Evolutionary conservation across 2,888 invertebrate genomes (phyloP).

Genomic region (Drosophila multiciliata): DNA sequence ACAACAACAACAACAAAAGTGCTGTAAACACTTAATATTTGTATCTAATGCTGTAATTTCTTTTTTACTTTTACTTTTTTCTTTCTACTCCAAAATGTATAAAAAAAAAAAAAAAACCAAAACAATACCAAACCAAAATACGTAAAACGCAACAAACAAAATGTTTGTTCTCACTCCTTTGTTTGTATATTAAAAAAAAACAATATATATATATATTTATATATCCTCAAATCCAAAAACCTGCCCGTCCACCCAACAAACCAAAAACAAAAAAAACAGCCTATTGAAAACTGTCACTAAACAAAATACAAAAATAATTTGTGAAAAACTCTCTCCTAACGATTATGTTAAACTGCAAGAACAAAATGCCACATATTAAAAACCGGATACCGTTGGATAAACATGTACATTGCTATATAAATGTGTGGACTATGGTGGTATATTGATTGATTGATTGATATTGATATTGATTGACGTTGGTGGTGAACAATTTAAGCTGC

Average conservation of each 20-base stretch:
- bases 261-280: slow-evolving; percentile 57
- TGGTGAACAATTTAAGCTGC: slow-evolving; percentile 69
- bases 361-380: slow-evolving; percentile 15
- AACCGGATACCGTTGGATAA: slow-evolving; percentile 61
- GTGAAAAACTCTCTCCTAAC: slow-evolving; percentile 56
- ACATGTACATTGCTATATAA: slow-evolving; percentile 40
- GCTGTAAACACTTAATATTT: slow-evolving; percentile 61
- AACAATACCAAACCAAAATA: slow-evolving; percentile 13
- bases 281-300: slow-evolving; percentile 65
- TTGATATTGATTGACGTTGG: slow-evolving; percentile 59
- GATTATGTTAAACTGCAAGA: slow-evolving; percentile 33
- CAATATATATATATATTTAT: slow-evolving; percentile 30
- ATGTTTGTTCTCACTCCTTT: slow-evolving; percentile 63
- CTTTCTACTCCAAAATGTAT: slow-evolving; percentile 67
- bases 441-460: slow-evolving; percentile 64
- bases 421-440: slow-evolving; percentile 69
- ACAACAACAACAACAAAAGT: slow-evolving; percentile 20
- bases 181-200: slow-evolving; percentile 66
- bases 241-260: slow-evolving; percentile 34
- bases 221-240: slow-evolving; percentile 15
- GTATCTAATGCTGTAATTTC: slow-evolving; percentile 83
- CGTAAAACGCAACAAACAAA: slow-evolving; percentile 39
- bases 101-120: slow-evolving; percentile 33
- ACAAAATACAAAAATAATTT: slow-evolving; percentile 67
- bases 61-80: slow-evolving; percentile 79